Evolutionary conservation across 2,888 invertebrate species (phyloP), one percentile per base, ranked within the genome.

Genomic region (Andrena fulva): DNA sequence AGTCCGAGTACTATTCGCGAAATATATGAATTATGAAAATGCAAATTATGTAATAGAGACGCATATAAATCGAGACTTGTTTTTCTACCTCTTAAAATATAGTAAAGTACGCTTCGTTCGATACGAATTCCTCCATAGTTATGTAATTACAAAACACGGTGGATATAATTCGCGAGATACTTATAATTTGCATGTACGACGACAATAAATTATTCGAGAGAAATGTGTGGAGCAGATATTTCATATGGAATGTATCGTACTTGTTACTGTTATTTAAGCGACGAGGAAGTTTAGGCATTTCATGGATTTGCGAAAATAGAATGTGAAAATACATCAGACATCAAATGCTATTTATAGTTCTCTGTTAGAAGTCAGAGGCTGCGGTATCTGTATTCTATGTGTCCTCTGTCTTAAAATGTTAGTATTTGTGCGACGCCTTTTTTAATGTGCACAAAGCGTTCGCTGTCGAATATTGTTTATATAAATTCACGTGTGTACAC

Each of bases 311-410:
- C 91, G 88, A 92, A 91, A 92, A 93, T 91, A 91, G 91, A 90
- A 89, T 89, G 89, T 89, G 90, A 91, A 91, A 90, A 91, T 92
- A 92, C 91, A 91, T 92, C 90, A 91, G 90, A 89, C 91, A 92
- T 92, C 91, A 90, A 87, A 89, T 87, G 88, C 92, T 93, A 93
- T 93, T 93, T 91, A 92, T 94, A 93, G 92, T 85, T 87, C 89
- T 89, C 90, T 92, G 91, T 92, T 92, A 92, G 91, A 91, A 92
- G 91, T 92, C 90, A 87, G 90, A 90, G 86, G 87, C 91, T 89
- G 86, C 88, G 87, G 87, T 87, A 87, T 89, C 85, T 88, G 84
- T 85, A 84, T 89, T 85, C 83, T 83, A 82, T 86, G 82, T 84
- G 87, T 91, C 89, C 86, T 86, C 84, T 90, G 82, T 87, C 81